Base-by-base conservation (phyloP, 2,888 invertebrate species). In the Xanthia togata region DNA sequence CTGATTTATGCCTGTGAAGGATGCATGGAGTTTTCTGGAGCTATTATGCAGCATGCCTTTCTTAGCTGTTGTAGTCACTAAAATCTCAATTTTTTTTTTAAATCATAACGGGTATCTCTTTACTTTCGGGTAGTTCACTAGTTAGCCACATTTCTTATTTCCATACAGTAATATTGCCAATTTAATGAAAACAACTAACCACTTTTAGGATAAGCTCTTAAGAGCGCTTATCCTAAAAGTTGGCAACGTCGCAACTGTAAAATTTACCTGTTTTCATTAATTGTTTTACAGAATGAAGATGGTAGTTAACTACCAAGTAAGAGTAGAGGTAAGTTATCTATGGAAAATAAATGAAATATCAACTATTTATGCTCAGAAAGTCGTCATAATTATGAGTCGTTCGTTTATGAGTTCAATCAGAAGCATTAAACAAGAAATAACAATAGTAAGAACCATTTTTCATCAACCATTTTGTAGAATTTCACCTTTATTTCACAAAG, bases 1-100 rank as follows among this genome's bases (percentile, higher is more conserved):
- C 60, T 83, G 73, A 83, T 83, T 83, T 83, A 82, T 76, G 12
- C 44, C 76, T 60, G 9, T 14, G 8, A 55, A 73, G 17, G 26
- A 71, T 70, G 70, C 81, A 53, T 70, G 38, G 31, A 31, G 5
- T 38, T 4, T 73, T 53, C 3, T 62, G 2, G n/a, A 62, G 31
- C 20, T 47, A 26, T 23, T 47, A 64, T 75, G 8, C 6, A 59
- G 26, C 12, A 44, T 12, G 20, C 1, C 12, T 44, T 44, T 64
- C 11, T 14, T 64, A 20, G 6, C 11, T n/a, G 17, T 38, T 38
- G 9, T n/a, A 63, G n/a, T 38, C 17, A 38, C 4, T 38, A 38
- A 63, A 17, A 41, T 41, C 41, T 41, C 5, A n/a, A 38, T 2
- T 31, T 31, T 31, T 31, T 31, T 31, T 31, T 31, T 31, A 2